These are phyloP conservation scores for Leptinotarsa undecemlineata DNA, from an alignment of 1,140 invertebrate genomes.

Conservation along the genomic window DNA sequence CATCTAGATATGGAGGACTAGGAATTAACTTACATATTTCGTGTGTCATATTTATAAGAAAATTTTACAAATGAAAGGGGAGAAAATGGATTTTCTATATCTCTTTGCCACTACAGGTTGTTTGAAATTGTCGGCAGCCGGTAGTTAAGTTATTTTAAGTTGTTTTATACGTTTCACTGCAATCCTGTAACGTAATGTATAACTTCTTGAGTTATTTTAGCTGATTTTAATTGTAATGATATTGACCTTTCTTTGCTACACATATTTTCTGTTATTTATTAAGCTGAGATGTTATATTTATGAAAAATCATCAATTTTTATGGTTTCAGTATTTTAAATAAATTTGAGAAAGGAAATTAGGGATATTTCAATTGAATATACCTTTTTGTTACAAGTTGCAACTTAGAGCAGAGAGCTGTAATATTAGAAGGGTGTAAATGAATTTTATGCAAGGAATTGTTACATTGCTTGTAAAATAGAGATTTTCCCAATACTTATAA, in stretches of 20 bases:
- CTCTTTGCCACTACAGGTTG: too few species aligned
- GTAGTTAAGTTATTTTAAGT: conserved; percentile 18
- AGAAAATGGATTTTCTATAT: too few species aligned
- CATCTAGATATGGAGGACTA: too few species aligned
- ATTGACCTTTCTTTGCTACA: conserved; percentile 27
- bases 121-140: background rate
- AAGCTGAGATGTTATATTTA: conserved; percentile 35
- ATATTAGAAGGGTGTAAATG: conserved; percentile 21
- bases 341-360: conserved; percentile 7
- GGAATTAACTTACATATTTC: too few species aligned
- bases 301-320: conserved; percentile 14
- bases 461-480: conserved; percentile 45
- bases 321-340: conserved; percentile 16
- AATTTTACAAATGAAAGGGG: too few species aligned
- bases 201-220: conserved; percentile 30
- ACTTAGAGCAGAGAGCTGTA: conserved; percentile 3
- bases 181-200: conserved; percentile 8
- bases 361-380: background rate
- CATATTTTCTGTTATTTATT: conserved; percentile 28
- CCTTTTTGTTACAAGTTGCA: background rate
- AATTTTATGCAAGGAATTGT: conserved; percentile 16
- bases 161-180: conserved; percentile 24
- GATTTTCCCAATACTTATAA: conserved; percentile 34
- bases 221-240: conserved; percentile 29
- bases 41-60: too few species aligned